phyloP scores from a whole-genome alignment of 2,888 invertebrate genomes.

The Melikaiella ostensackeni region DNA sequence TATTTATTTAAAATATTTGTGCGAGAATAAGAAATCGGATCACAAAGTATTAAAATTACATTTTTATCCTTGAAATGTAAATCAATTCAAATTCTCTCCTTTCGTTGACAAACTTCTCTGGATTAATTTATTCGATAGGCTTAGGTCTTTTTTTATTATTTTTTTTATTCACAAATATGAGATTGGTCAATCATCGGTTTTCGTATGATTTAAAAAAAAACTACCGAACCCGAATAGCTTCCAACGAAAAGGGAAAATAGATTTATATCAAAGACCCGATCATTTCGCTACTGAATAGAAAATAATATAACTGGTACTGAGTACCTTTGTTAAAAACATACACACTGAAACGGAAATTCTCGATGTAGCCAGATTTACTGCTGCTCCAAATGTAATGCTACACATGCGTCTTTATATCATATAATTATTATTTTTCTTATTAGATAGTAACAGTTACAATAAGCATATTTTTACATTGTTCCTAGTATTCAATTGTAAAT shows the following conservation, averaged over 20 bases:
- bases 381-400: conserved; percentile 67
- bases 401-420: conserved; percentile 74
- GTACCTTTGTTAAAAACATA: conserved; percentile 8
- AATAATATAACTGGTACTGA: conserved; percentile 16
- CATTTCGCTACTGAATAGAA: neutral
- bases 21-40: neutral
- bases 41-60: neutral
- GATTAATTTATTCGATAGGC: neutral
- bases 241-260: neutral
- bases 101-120: neutral
- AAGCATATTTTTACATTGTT: conserved; percentile 76
- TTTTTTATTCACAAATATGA: neutral
- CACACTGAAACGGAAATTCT: neutral
- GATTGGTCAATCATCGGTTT: neutral
- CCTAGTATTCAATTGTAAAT: conserved; percentile 61
- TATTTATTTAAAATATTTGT: conserved; percentile 30
- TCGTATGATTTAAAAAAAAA: neutral
- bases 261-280: neutral
- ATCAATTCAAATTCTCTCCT: neutral
- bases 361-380: conserved; percentile 39
- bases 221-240: neutral
- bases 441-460: conserved; percentile 74
- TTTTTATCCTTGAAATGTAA: neutral
- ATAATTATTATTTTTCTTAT: conserved; percentile 73
- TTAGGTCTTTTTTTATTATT: conserved; percentile 16